phyloP scores from a whole-genome alignment of 2,888 invertebrate genomes.

The Platynereis dumerilii region DNA sequence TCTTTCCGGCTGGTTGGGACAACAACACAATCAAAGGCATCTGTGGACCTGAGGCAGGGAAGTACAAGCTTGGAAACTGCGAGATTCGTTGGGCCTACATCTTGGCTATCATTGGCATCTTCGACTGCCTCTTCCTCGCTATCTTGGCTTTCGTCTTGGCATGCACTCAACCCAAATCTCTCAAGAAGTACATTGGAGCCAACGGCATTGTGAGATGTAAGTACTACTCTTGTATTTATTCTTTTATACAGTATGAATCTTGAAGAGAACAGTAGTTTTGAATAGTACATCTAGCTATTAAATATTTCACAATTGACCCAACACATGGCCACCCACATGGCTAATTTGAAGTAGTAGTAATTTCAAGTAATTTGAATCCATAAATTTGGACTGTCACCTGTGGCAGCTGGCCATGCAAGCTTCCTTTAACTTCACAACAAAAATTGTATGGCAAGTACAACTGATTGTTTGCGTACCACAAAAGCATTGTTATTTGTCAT shows the following conservation, averaged over 20 bases:
- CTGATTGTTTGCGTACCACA: too few species aligned
- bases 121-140: constrained; percentile 83
- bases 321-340: too few species aligned
- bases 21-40: constrained; percentile 81
- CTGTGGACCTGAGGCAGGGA: constrained; percentile 79
- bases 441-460: too few species aligned
- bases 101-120: constrained; percentile 85
- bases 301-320: too few species aligned
- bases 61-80: constrained; percentile 80
- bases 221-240: constrained; percentile 33
- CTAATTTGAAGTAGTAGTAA: too few species aligned
- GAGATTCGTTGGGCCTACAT: constrained; percentile 83
- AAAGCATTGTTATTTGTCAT: too few species aligned
- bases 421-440: too few species aligned
- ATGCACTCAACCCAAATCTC: constrained; percentile 72
- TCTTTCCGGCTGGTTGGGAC: constrained; percentile 92
- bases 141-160: constrained; percentile 92
- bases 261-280: too few species aligned
- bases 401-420: too few species aligned
- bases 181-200: constrained; percentile 35
- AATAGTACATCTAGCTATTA: too few species aligned
- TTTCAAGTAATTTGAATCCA: too few species aligned
- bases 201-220: constrained; percentile 52
- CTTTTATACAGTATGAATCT: background rate
- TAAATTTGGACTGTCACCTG: too few species aligned